Conservation (phyloP, 2,888 invertebrate species). For the Drosophila mercatorum region DNA sequence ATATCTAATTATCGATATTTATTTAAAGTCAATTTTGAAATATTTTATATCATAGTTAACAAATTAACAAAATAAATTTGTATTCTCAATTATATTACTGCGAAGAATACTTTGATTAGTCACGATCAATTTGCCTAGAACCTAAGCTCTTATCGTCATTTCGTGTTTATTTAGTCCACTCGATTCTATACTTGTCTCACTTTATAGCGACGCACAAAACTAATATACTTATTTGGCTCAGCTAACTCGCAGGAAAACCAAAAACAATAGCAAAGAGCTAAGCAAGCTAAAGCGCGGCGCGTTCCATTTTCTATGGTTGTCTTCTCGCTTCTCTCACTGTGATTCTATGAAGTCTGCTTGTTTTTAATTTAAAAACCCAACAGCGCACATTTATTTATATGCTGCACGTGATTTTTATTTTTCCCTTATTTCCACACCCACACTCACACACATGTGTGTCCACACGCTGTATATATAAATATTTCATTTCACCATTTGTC, state of each 20-base stretch:
- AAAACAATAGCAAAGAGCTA: constrained; percentile 7
- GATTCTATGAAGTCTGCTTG: constrained; percentile 60
- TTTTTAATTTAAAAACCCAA: constrained; percentile 76
- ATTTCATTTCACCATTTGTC: constrained; percentile 76
- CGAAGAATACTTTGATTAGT: background rate
- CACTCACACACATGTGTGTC: constrained; percentile 17
- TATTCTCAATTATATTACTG: background rate
- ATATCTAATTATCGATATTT: too few relatives aligned
- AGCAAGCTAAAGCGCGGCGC: constrained; percentile 5
- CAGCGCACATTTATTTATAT: constrained; percentile 69
- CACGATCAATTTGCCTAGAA: too few relatives aligned
- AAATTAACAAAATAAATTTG: background rate
- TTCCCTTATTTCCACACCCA: constrained; percentile 20
- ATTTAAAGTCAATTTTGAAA: too few relatives aligned
- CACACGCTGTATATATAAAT: constrained; percentile 60
- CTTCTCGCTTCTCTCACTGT: constrained; percentile 12
- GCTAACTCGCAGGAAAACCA: background rate
- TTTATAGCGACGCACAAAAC: background rate
- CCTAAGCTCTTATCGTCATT: background rate
- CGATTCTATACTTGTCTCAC: background rate
- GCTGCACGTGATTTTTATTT: constrained; percentile 69
- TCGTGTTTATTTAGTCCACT: background rate
- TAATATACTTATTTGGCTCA: background rate
- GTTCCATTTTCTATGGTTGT: constrained; percentile 25
- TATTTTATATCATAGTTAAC: too few relatives aligned